Base-by-base conservation (phyloP, 2,797 vertebrate genomes). In the Argyrosomus regius region DNA sequence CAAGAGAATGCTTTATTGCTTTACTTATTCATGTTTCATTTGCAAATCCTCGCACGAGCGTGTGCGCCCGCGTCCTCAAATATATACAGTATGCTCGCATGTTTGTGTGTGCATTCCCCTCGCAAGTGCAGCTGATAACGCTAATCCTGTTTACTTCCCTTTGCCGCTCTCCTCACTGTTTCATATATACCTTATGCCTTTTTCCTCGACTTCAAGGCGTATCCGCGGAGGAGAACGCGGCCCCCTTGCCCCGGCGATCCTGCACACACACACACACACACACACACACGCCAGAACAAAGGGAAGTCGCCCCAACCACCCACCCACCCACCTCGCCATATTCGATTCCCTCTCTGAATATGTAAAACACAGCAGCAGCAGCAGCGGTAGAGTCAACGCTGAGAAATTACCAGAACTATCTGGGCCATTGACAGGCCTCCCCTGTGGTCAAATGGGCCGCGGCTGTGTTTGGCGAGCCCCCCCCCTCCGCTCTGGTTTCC, bases 361-460 rank as follows among this genome's bases (percentile, higher is more conserved):
- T 94, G 93, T 90, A 93, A 94, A 95, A 90, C 84, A 78, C 83
- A 86, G 72, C 88, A 83, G 76, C 79, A 53, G 78, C 81, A 57
- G 83, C 57, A 68, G 82, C 54, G 69, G 80, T 5, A 16, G 66
- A 91, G 87, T 88, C 82, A 78, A 82, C 59, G 53, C 88, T 81
- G 78, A 87, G 91, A 95, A 95, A 95, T 95, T 90, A 91, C 86
- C 94, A 95, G 94, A 96, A 95, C 95, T 95, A 96, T 96, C 95
- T 93, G 94, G 93, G 93, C 91, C 91, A 90, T 91, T 94, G 94
- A 94, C 94, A 94, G 94, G 88, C 93, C 92, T 92, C 93, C 92
- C 95, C 94, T 88, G 90, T 94, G 94, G 95, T 95, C 93, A 94
- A 92, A 94, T 90, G 90, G 87, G 83, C 86, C 62, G 48, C 77